Evolutionary conservation across 2,113 vertebrate species (phyloP).

Genomic region (Leuciscus idus): DNA sequence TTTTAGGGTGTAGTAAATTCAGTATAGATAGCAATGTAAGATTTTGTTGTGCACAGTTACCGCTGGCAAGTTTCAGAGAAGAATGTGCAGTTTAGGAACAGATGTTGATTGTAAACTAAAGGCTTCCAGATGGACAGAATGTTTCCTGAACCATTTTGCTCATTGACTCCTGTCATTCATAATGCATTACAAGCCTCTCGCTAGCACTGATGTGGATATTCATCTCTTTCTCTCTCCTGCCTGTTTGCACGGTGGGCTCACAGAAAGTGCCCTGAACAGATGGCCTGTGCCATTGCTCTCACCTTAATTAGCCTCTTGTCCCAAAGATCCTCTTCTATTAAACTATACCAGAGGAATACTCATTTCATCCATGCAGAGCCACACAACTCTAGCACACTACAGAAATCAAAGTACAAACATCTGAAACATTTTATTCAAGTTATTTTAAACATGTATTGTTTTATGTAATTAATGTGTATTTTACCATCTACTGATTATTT

Average conservation of each 20-base stretch:
- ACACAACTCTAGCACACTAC: slow-evolving; percentile 2
- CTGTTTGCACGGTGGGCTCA: slow-evolving; percentile 25
- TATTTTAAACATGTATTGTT: not conserved
- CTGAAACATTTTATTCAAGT: not conserved
- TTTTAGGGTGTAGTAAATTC: not conserved
- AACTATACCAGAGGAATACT: slow-evolving; percentile 41
- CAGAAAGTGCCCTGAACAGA: slow-evolving; percentile 51
- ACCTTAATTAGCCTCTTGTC: slow-evolving; percentile 49
- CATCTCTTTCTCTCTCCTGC: slow-evolving; percentile 8
- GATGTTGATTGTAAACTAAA: slow-evolving; percentile 1
- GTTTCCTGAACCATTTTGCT: slow-evolving; percentile 2
- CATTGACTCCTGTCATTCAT: slow-evolving; percentile 29
- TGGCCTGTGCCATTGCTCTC: slow-evolving; percentile 45
- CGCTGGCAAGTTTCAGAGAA: not conserved
- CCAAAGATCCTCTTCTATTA: slow-evolving; percentile 51
- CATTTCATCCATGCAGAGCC: slow-evolving; percentile 34
- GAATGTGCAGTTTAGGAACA: not conserved
- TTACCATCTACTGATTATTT: not conserved
- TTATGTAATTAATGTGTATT: not conserved
- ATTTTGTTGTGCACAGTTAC: not conserved
- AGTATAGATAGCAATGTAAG: not conserved
- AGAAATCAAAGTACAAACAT: not conserved
- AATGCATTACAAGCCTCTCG: not conserved
- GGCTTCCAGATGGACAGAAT: slow-evolving; percentile 15
- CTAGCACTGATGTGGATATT: slow-evolving; percentile 26